Base-by-base conservation (phyloP, 2,113 vertebrate species). In the Gymnorhina tibicen region DNA sequence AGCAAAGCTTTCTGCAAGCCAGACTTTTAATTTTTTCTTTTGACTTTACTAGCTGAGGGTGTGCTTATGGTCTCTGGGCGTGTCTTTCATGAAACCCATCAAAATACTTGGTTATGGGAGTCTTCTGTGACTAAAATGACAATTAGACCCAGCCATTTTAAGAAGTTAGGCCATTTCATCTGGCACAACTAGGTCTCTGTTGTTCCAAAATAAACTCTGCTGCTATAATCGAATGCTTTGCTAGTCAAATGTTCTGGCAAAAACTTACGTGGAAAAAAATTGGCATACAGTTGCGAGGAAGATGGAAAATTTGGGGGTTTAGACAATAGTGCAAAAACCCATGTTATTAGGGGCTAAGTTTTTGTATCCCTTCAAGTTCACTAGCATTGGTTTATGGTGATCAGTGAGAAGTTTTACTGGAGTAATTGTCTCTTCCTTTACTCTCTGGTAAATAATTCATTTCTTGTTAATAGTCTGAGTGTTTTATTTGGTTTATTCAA, bases 191-290 rank as follows among this genome's bases (percentile, higher is more conserved):
- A 82, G 55, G 89, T 94, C 56, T 89, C 58, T 46, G 42, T 59
- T 76, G 80, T 89, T 96, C 90, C 84, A 94, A 89, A 94, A 95
- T 87, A 93, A 95, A 68, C 44, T 28, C 1, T 46, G 50, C 80
- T 87, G 37, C 58, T 92, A 10, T 77, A 70, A 72, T 75, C 23
- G 0, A 86, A 72, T 81, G 56, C 42, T 91, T 93, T 95, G 47
- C 69, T 56, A 70, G 44, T 86, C 93, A 93, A 41, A 49, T 37
- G 18, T 73, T 85, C 28, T 68, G 42, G 64, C 26, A 76, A 50
- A 86, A 88, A 64, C 16, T 69, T 76, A 42, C 0, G 12, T 79
- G 67, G 84, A 67, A 70, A 77, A 78, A 83, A 56, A 42, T 16
- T 75, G 56, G 4, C 30, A 6, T 70, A 28, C 3, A 33, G 0